phyloP scores from a whole-genome alignment of 1,140 invertebrate genomes.

The Galleria mellonella region DNA sequence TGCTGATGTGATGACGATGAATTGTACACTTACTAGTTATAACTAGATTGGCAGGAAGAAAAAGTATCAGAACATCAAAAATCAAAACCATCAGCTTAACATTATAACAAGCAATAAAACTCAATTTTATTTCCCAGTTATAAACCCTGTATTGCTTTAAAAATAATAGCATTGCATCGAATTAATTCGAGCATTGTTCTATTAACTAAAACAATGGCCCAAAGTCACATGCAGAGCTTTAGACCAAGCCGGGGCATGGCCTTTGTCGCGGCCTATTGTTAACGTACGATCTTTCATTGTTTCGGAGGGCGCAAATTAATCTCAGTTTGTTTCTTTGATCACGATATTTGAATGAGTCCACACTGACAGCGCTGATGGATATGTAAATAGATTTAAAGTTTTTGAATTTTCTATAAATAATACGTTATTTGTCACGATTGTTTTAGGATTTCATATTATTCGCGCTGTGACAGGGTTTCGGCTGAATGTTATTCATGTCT shows the following conservation, averaged over 20 bases:
- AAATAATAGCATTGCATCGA: constrained; percentile 25
- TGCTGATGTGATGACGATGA: no score
- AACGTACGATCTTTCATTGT: constrained; percentile 44
- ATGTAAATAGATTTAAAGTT: constrained; percentile 50
- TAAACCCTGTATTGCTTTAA: constrained; percentile 11
- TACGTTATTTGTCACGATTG: not conserved
- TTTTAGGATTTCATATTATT: no score
- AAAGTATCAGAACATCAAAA: no score
- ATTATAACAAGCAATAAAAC: no score
- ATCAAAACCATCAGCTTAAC: no score
- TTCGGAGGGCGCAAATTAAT: constrained; percentile 61
- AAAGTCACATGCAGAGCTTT: constrained; percentile 70
- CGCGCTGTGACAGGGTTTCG: constrained; percentile 2
- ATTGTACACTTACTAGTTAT: no score
- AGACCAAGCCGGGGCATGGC: constrained; percentile 38
- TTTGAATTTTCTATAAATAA: constrained; percentile 16
- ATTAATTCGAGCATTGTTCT: constrained; percentile 53
- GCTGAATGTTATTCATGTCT: constrained; percentile 5
- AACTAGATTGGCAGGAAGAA: no score
- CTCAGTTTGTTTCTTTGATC: constrained; percentile 67
- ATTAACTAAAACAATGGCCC: constrained; percentile 54
- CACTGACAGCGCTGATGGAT: constrained; percentile 54
- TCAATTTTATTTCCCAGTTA: not conserved
- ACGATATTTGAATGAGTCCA: constrained; percentile 39
- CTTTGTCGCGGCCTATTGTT: constrained; percentile 51